A percentile compares a stretch with the other conserved stretches of the same genome.
These are phyloP conservation scores for Pterocles gutturalis DNA, from an alignment of 2,113 vertebrate genomes.

Conservation along the genomic window DNA sequence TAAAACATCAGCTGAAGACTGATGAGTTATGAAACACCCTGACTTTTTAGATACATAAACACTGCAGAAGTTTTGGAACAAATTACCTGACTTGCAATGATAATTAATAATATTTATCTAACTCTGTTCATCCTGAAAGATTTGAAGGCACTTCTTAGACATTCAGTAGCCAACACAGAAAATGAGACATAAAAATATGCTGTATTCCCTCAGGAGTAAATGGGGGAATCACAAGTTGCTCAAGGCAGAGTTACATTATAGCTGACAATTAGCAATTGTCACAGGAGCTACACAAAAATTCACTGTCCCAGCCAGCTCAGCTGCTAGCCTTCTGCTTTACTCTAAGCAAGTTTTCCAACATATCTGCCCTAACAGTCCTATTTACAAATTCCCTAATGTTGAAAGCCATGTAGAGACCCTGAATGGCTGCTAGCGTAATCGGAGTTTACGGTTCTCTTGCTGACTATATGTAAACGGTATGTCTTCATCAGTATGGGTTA, in stretches of 20 bases:
- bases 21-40: conserved; percentile 29
- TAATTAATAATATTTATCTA: conserved; percentile 39
- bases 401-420: background rate
- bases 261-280: background rate
- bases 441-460: conserved; percentile 2
- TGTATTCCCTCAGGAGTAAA: background rate
- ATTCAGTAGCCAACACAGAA: background rate
- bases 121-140: background rate
- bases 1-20: conserved; percentile 18
- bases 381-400: background rate
- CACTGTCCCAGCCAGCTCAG: background rate
- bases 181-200: background rate
- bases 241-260: background rate
- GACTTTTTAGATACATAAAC: conserved; percentile 7
- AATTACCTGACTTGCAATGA: background rate
- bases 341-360: background rate
- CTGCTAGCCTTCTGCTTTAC: background rate
- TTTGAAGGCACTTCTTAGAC: background rate
- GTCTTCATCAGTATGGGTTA: background rate
- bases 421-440: background rate
- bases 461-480: background rate
- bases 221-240: background rate
- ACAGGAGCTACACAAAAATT: background rate
- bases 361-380: background rate
- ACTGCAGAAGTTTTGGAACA: background rate